Conservation (phyloP, 1,140 invertebrate species). For the Brachionus sp. region DNA sequence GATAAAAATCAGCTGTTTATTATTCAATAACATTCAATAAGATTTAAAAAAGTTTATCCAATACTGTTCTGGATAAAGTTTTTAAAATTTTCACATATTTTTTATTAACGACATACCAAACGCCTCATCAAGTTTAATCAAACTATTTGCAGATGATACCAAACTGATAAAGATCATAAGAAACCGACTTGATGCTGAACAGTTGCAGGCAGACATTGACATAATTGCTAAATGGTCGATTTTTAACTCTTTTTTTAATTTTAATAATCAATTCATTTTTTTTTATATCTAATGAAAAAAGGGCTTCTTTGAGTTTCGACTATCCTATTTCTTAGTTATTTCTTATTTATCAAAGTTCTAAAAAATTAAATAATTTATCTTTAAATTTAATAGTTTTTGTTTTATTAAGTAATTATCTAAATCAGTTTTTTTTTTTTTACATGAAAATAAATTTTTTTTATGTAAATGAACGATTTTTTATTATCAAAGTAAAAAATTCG, state of each 20-base stretch:
- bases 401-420: not conserved
- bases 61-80: not conserved
- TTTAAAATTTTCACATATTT: not conserved
- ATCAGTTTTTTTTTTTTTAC: not conserved
- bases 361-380: not conserved
- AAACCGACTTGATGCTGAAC: too few relatives aligned
- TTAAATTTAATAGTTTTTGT: not conserved
- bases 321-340: not conserved
- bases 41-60: not conserved
- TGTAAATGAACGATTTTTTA: not conserved
- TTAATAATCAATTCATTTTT: not conserved
- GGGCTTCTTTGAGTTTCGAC: not conserved
- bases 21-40: not conserved
- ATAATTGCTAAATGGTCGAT: too few relatives aligned
- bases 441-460: not conserved
- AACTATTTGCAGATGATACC: too few relatives aligned
- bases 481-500: too few relatives aligned
- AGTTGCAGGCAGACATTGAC: too few relatives aligned
- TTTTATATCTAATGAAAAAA: not conserved
- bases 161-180: too few relatives aligned
- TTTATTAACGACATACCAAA: too few relatives aligned
- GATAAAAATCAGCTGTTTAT: not conserved
- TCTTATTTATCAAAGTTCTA: not conserved
- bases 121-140: too few relatives aligned
- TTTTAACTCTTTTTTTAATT: not conserved